Conservation (phyloP, 2,888 invertebrate genomes). For the Sisyra terminalis region DNA sequence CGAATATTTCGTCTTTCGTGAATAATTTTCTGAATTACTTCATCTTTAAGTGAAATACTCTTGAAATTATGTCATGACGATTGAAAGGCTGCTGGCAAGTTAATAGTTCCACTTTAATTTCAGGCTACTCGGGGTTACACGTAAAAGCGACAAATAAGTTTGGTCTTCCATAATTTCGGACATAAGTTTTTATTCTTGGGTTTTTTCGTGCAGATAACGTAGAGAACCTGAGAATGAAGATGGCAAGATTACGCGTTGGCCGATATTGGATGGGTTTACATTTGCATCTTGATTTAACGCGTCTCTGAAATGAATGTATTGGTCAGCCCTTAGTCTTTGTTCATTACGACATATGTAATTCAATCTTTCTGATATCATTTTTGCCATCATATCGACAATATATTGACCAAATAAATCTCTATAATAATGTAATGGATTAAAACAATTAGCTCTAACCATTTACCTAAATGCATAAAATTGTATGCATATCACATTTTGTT, state of each 20-base stretch:
- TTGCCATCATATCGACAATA: conserved; percentile 17
- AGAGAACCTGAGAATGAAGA: conserved; percentile 16
- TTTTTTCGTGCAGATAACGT: conserved; percentile 16
- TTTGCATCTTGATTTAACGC: conserved; percentile 1
- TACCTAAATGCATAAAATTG: conserved; percentile 15
- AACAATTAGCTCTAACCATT: conserved; percentile 12
- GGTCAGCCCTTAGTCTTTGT: conserved; percentile 11
- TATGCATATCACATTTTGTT: conserved; percentile 11
- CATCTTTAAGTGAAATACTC: conserved; percentile 14
- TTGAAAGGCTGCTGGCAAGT: conserved; percentile 12
- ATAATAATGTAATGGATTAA: conserved; percentile 12
- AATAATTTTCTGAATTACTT: conserved; percentile 12
- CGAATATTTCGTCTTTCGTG: conserved; percentile 11
- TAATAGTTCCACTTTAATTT: conserved; percentile 13
- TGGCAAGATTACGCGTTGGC: conserved; percentile 19
- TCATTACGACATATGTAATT: conserved; percentile 9
- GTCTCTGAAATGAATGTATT: conserved; percentile 6
- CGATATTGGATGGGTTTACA: no score
- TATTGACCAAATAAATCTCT: conserved; percentile 16
- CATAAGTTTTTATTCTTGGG: conserved; percentile 18
- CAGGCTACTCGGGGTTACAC: conserved; percentile 17
- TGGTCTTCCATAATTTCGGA: conserved; percentile 18
- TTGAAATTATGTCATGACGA: conserved; percentile 17
- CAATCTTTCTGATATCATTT: conserved; percentile 6
- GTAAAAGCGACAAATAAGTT: conserved; percentile 13